Evolutionary conservation across 2,113 vertebrate species (phyloP), one percentile per base, ranked within the genome.

Genomic region (Lepus europaeus): DNA sequence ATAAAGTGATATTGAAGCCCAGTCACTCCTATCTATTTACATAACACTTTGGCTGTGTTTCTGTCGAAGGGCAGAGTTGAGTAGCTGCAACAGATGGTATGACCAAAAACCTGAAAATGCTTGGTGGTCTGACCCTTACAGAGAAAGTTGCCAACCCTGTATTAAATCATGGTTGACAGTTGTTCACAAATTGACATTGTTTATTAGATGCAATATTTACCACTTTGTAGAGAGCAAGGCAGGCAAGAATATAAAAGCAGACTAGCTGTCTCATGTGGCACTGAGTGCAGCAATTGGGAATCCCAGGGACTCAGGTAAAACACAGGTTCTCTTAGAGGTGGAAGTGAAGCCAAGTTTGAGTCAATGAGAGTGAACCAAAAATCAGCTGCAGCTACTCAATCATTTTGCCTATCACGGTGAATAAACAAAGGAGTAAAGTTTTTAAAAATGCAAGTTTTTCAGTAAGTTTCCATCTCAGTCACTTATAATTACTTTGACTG

Each of bases 401-500:
- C 23, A 63, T 20, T 89, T 68, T 93, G 19, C 14, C 16, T 80
- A 2, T 84, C 29, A 89, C 14, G 63, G 36, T 25, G 45, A 45
- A 51, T 80, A 90, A 76, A 81, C 25, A 53, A 68, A 81, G 4
- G 4, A 23, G 2, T 69, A 20, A 53, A 19, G 53, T 72, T 78
- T 66, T 66, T 87, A 53, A 85, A 88, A 91, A 76, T 1, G 5
- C 45, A 73, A 5, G 0, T 79, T 77, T 66, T 93, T 87, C 25
- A 63, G 19, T 72, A 89, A 72, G 22, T 66, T 91, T 90, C 56
- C 45, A 9, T 49, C 9, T 68, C 69, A 91, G n/a, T 79, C 70
- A 88, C 36, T 88, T 80, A 69, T 84, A 72, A 63, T 90, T 72
- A 49, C 19, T 73, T 31, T 17, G 31, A 31, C n/a, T 91, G 31